Percentiles rank a stretch among this genome's conserved stretches.
phyloP scores from a whole-genome alignment of 2,888 invertebrate species.

The Microplitis deprimator region DNA sequence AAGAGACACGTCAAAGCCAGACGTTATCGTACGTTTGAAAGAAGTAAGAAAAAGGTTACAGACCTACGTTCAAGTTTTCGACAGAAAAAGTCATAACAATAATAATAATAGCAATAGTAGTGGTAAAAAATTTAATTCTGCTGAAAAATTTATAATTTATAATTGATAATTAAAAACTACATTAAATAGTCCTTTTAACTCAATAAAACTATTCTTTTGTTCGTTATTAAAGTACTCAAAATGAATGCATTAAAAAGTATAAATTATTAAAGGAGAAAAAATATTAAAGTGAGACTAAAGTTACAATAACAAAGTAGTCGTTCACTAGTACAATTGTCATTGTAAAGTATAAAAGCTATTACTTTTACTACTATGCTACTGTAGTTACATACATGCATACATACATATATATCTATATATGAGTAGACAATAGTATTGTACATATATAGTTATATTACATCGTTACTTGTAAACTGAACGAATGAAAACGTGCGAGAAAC shows the following conservation, averaged over 20 bases:
- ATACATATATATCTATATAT: neutral
- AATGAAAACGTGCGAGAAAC: conserved; percentile 17
- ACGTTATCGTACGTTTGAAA: conserved; percentile 12
- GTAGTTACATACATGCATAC: neutral
- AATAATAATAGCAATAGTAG: neutral
- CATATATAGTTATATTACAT: neutral
- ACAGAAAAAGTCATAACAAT: neutral
- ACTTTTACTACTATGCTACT: neutral
- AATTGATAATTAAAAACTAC: neutral
- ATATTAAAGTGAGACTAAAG: neutral
- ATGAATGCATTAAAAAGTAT: neutral
- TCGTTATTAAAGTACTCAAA: neutral
- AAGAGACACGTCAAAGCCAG: conserved; percentile 15
- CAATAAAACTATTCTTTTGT: neutral
- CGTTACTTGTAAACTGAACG: neutral
- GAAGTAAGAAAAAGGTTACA: neutral
- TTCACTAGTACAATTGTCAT: neutral
- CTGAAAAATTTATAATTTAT: neutral
- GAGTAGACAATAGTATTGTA: neutral
- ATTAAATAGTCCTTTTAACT: neutral
- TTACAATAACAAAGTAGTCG: neutral
- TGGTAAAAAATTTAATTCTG: neutral
- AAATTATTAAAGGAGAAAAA: neutral
- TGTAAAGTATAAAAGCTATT: neutral
- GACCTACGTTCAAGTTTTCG: neutral